Evolutionary conservation across 1,140 invertebrate genomes (phyloP), one percentile per base, ranked within the genome.

Genomic region (Ylistrum balloti): DNA sequence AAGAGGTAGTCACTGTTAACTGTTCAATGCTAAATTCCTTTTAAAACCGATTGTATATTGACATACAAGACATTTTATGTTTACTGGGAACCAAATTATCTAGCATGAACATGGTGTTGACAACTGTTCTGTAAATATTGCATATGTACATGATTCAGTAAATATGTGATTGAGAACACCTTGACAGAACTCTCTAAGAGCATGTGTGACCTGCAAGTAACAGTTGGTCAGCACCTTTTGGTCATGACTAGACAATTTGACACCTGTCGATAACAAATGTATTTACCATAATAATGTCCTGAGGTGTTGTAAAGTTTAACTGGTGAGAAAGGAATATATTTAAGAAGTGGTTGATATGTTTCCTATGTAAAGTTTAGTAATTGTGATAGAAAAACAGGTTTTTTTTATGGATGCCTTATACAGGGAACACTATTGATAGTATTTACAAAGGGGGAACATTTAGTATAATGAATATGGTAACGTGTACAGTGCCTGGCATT

Each of bases 61-160:
- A 74, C 56, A 9, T 28, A 28, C 56, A 28, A 74, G 5, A 28
- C n/a, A 74, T 74, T n/a, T 74, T n/a, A 74, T 74, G n/a, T 74
- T 74, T 74, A 74, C 56, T 74, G 2, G 22, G 5, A 28, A 28
- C 56, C 56, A 74, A 74, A 74, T 74, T 74, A 74, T 74, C 56
- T n/a, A n/a, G 56, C 56, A 74, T 74, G 56, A 74, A 74, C 56
- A 74, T 74, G n/a, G 22, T 3, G 17, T 3, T 74, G 56, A 74
- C 56, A 74, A 74, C 56, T 74, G 56, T 28, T 74, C 28, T 74
- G 56, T 74, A 74, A 74, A 74, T 74, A 74, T 74, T n/a, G 28
- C 56, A 74, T 5, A 74, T 28, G 56, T 74, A 74, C 56, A 74
- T 28, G 20, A n/a, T 1, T n/a, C 56, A 3, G 17, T 74, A 74